Conservation (phyloP, 1,140 invertebrate genomes). For the Pygmarrhopalites habei region DNA sequence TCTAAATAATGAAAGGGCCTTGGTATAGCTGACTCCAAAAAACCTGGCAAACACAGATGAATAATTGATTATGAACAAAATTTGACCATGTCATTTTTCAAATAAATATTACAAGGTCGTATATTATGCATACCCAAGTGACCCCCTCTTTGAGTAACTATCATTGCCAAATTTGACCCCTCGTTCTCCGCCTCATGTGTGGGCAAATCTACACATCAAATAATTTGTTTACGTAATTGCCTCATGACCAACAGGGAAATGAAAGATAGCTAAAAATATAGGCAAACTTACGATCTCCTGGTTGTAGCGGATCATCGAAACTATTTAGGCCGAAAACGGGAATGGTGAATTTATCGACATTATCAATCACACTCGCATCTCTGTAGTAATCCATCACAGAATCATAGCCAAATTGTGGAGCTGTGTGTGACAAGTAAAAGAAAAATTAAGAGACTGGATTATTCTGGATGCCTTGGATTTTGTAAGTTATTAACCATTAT, state of each 20-base stretch:
- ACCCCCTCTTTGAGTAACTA: constrained; percentile 31
- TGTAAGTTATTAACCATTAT: too few relatives aligned
- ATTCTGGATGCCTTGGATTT: too few relatives aligned
- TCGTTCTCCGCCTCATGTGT: constrained; percentile 24
- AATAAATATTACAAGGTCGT: too few relatives aligned
- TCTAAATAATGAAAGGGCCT: constrained; percentile 37
- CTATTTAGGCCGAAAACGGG: constrained; percentile 33
- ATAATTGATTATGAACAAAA: too few relatives aligned
- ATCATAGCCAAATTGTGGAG: constrained; percentile 34
- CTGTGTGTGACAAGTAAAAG: too few relatives aligned
- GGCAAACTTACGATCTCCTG: constrained; percentile 26
- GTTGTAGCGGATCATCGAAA: constrained; percentile 32
- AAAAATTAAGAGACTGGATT: too few relatives aligned
- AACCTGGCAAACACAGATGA: too few relatives aligned
- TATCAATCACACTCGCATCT: constrained; percentile 24
- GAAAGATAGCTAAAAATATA: constrained; percentile 1
- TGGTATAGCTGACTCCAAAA: constrained; percentile 23
- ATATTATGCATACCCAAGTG: too few relatives aligned
- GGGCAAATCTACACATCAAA: constrained; percentile 23
- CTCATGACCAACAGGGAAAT: neutral
- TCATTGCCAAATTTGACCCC: constrained; percentile 33
- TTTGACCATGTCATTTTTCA: too few relatives aligned
- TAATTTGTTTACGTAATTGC: too few relatives aligned
- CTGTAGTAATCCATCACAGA: constrained; percentile 33
- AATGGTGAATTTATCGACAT: constrained; percentile 31